These are phyloP conservation scores for Shinisaurus crocodilurus DNA, from an alignment of 2,113 vertebrate genomes.

Conservation along the genomic window DNA sequence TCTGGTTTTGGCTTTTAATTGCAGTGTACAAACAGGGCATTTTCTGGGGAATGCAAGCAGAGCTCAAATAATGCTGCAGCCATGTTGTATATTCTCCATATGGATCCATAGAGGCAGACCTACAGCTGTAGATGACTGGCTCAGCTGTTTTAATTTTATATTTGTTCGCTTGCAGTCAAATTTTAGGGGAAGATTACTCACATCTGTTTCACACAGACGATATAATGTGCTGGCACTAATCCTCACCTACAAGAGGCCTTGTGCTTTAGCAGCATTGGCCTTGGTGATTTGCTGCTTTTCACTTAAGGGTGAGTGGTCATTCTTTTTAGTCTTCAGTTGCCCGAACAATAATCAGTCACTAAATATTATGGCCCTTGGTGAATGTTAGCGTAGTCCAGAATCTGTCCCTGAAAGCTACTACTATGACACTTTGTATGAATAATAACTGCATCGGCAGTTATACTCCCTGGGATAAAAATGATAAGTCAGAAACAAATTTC, in stretches of 20 bases:
- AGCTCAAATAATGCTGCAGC: background rate
- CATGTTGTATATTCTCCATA: fast-evolving
- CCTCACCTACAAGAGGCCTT: background rate
- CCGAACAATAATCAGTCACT: conserved; percentile 40
- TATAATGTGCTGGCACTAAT: conserved; percentile 26
- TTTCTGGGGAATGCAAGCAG: background rate
- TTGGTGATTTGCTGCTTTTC: conserved; percentile 38
- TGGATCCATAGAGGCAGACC: conserved; percentile 2
- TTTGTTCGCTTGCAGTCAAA: conserved; percentile 41
- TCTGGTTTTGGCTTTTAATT: conserved; percentile 30
- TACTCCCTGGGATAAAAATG: conserved; percentile 56
- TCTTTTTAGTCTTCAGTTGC: conserved; percentile 40
- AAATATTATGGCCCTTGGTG: conserved; percentile 41
- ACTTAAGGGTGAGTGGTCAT: conserved; percentile 37
- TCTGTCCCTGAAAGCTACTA: conserved; percentile 57
- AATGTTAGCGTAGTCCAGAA: conserved; percentile 34
- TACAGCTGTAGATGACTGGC: conserved; percentile 47
- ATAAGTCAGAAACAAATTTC: conserved; percentile 59
- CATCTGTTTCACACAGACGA: conserved; percentile 48
- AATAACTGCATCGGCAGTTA: conserved; percentile 40
- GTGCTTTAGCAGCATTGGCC: background rate
- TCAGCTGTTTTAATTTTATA: conserved; percentile 51
- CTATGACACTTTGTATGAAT: conserved; percentile 53
- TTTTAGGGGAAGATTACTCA: conserved; percentile 48
- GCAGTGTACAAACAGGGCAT: conserved; percentile 5